Base-by-base conservation (phyloP, 2,797 vertebrate genomes). In the Mus spretus region DNA sequence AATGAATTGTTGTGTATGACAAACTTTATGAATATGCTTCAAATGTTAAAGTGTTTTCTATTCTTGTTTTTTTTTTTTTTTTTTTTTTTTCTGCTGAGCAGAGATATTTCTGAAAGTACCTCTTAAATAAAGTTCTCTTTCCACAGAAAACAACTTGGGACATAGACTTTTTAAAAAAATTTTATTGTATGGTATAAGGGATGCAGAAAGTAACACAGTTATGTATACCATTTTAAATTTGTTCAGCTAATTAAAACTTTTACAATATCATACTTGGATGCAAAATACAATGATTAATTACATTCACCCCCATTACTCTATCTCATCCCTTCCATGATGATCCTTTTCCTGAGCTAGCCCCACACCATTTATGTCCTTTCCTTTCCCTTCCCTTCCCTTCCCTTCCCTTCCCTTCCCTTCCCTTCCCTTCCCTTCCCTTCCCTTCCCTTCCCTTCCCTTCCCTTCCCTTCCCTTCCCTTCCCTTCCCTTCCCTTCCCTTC, bases 11-110 rank as follows among this genome's bases (percentile, higher is more conserved):
- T 28, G 57, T 67, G 57, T 55, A 12, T 92, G 75, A 70, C 22
- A 31, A 50, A 0, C 50, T 31, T 94, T 91, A 79, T 74, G 74
- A 90, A 61, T 94, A 81, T 67, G 40, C 75, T 89, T 80, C 95
- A 96, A 87, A 90, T 90, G 53, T 75, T 72, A 11, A 87, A 74
- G 14, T 84, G 57, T 83, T 90, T 93, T 3, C 20, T 24, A 31
- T 19, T 65, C 8, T 80, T 63, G 47, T 83, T 84, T 81, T 79
- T 31, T 26, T 44, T 53, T n/a, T n/a, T n/a, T n/a, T n/a, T 83
- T 84, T 81, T 79, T 31, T 26, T 53, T 47, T 47, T 5, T 31
- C 3, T 11, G 61, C 53, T 34, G 19, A 87, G 28, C 6, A 63
- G 53, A 65, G 59, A 6, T 70, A 59, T 57, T 47, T 95, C 40